Base-by-base conservation (phyloP, 2,888 invertebrate genomes). In the Aphodius granarius region DNA sequence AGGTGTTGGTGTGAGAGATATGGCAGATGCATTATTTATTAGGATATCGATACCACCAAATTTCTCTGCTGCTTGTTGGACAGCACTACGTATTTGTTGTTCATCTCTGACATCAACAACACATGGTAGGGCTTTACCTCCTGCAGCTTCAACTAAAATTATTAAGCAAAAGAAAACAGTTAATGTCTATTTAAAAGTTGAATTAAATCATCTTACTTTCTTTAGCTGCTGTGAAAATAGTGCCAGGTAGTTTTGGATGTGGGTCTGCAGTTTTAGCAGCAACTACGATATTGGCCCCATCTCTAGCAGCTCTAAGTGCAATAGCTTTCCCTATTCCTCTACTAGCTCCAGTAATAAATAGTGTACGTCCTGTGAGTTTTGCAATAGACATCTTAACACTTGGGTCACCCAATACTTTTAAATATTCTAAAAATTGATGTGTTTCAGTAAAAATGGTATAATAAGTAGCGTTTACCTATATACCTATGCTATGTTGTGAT, bases 31-130 rank as follows among this genome's bases (percentile, higher is more conserved):
- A 89, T 99, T 99, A 89, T 99, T 99, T 17, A 99, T 89, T 17
- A 97, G 87, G 80, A 99, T 94, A 85, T 99, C 99, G 82, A 99
- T 97, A 13, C 98, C 97, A 62, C 98, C 98, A 88, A 99, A 99
- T 88, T 93, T 92, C 76, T 92, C 89, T 0, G 95, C 92, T 20
- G 96, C 94, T 80, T 90, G 90, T 83, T 94, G 91, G 17, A 95
- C 91, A 2, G 95, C 95, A 66, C 89, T 89, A 80, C 89, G 88
- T 0, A 95, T 89, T 86, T 95, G 93, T 23, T 89, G 89, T 87
- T 97, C 97, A 84, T 94, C 93, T 78, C 97, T 89, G 15, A 97
- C 94, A 87, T 97, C 97, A 0, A 97, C 96, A 68, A 96, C 88
- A 84, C 96, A 96, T 0, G 97, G 95, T 72, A 97, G 87, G 20